Evolutionary conservation across 2,888 invertebrate genomes (phyloP), one percentile per base, ranked within the genome.

Genomic region (Sinotaia quadrata): DNA sequence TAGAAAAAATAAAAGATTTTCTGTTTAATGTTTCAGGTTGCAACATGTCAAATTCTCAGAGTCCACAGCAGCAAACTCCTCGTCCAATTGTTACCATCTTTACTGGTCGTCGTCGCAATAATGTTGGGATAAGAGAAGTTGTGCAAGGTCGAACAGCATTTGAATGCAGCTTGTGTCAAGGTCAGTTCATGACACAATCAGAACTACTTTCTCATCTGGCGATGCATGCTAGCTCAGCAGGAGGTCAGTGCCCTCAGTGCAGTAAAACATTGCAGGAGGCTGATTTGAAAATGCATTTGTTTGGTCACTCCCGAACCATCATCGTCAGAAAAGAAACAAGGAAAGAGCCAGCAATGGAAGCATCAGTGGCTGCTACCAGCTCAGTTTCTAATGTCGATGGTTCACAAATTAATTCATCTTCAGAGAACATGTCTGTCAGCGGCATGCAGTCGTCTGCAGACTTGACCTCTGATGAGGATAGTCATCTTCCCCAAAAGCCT

Each of bases 231-330:
- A 31, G 18, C 54, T 18, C 24, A 29, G 54, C 54, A 8, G 31
- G 29, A 18, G 54, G 54, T 18, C 24, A 3, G 18, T 54, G 54
- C 54, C 24, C 24, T 29, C 24, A 29, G 54, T 54, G 54, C 29
- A 15, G 29, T 24, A 54, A 54, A 27, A 54, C 8, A 18, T 54
- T 54, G 18, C 54, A 27, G 27, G 31, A 54, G 7, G 54, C 54
- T 29, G 54, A 54, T 31, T 31, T 54, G 10, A 54, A 54, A 29
- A 54, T 54, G 54, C 54, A 54, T 27, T 54, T 54, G 54, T 54
- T 54, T 54, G 54, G 54, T 54, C 54, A 54, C 27, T 54, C 54
- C 8, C 54, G 54, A 54, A 54, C n/a, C 18, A 27, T 54, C 27
- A 54, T 54, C 2, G 27, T 54, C 27, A n/a, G 21, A 15, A 54